Evolutionary conservation across 2,113 vertebrate genomes (phyloP).

Genomic region (Penelope pileata): DNA sequence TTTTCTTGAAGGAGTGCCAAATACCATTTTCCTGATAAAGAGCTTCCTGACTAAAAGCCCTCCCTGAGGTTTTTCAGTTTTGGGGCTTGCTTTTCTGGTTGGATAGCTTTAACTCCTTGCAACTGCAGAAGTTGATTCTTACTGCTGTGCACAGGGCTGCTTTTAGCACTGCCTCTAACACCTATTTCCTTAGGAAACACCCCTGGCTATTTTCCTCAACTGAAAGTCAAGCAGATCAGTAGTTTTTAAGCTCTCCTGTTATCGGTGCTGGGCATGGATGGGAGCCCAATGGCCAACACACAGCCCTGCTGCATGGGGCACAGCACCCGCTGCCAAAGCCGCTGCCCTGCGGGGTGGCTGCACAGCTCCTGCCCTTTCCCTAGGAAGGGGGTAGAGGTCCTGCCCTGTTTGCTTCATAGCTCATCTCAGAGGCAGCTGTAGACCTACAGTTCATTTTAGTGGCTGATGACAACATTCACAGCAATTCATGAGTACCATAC

Average conservation of each 20-base stretch:
- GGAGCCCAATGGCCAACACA: not conserved
- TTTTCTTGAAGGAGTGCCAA: slow-evolving; percentile 41
- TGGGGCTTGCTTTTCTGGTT: slow-evolving; percentile 32
- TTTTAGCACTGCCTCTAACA: not conserved
- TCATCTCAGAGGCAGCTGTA: not conserved
- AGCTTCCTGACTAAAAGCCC: slow-evolving; percentile 35
- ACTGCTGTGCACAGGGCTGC: not conserved
- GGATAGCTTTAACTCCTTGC: not conserved
- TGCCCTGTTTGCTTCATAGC: not conserved
- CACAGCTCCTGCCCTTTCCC: not conserved
- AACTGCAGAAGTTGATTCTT: not conserved
- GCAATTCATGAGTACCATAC: not conserved
- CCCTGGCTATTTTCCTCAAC: not conserved
- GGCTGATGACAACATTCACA: not conserved
- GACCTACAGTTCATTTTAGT: not conserved
- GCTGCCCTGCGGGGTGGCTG: not conserved
- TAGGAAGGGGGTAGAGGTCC: not conserved
- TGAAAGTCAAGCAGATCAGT: not conserved
- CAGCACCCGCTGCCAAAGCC: not conserved
- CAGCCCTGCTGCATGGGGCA: not conserved
- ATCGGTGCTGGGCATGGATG: not conserved
- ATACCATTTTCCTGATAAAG: not conserved
- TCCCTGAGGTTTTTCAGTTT: not conserved
- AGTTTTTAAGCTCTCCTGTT: not conserved
- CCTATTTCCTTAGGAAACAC: not conserved